Evolutionary conservation across 2,888 invertebrate genomes (phyloP).

Genomic region (Dasypogon diadema): DNA sequence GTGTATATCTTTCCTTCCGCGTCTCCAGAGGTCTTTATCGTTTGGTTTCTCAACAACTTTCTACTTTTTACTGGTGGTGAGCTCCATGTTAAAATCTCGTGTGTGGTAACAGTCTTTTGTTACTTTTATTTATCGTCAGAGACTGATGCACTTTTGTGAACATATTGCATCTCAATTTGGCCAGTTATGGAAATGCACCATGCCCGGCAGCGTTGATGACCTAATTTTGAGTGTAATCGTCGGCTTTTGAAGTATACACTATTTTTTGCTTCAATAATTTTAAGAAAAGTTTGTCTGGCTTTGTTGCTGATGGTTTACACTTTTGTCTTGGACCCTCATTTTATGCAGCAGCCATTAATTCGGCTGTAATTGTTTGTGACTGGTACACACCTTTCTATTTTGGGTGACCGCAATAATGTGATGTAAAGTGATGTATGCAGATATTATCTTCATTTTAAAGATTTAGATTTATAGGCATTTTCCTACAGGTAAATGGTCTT

Average conservation of each 20-base stretch:
- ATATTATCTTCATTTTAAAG: no score
- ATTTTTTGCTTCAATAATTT: neutral
- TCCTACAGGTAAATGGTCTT: no score
- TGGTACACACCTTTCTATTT: conserved; percentile 46
- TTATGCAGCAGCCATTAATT: conserved; percentile 42
- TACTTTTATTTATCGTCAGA: neutral
- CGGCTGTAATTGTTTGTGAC: conserved; percentile 21
- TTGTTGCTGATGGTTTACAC: conserved; percentile 4
- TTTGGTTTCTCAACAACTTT: conserved; percentile 47
- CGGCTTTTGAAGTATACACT: neutral
- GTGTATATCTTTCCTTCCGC: conserved; percentile 15
- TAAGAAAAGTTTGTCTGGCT: conserved; percentile 1
- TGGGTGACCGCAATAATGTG: conserved; percentile 36
- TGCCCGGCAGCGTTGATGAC: conserved; percentile 38
- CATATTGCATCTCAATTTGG: conserved; percentile 48
- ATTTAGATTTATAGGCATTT: no score
- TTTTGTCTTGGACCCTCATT: conserved; percentile 1
- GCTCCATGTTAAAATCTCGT: neutral
- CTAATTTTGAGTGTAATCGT: conserved; percentile 11
- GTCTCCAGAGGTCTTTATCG: conserved; percentile 43
- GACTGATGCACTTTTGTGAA: conserved; percentile 29
- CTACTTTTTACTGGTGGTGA: conserved; percentile 28
- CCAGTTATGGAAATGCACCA: conserved; percentile 23
- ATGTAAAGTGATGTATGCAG: no score
- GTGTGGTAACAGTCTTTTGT: neutral